phyloP scores from a whole-genome alignment of 1,140 invertebrate species.

The Calosoma granatense region DNA sequence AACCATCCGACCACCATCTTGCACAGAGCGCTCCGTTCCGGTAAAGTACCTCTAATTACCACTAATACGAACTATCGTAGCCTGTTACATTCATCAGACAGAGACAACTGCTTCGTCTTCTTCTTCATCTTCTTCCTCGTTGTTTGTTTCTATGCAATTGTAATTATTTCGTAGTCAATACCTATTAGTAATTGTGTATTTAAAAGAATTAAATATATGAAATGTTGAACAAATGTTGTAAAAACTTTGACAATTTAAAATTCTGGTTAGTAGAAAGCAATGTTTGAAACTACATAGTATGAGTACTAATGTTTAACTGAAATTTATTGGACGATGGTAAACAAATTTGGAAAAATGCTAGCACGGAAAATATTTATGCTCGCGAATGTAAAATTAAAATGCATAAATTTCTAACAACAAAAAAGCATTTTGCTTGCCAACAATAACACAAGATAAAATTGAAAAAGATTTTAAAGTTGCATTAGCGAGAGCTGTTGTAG shows the following conservation, averaged over 20 bases:
- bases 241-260: too few species aligned
- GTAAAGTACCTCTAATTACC: not conserved
- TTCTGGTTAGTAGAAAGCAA: too few species aligned
- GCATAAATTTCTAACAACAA: conserved; percentile 1
- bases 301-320: too few species aligned
- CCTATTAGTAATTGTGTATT: too few species aligned
- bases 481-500: not conserved
- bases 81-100: not conserved
- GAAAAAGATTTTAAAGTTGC: conserved; percentile 2
- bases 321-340: too few species aligned
- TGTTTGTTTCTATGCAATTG: too few species aligned
- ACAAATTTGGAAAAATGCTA: not conserved
- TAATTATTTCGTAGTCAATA: too few species aligned
- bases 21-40: not conserved
- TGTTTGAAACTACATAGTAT: too few species aligned
- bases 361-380: not conserved
- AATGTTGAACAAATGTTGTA: too few species aligned
- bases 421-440: not conserved
- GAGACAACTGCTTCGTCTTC: too few species aligned
- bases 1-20: not conserved
- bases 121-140: too few species aligned
- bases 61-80: not conserved
- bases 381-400: conserved; percentile 1
- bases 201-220: too few species aligned
- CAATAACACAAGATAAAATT: not conserved